A percentile compares a stretch with the other conserved stretches of the same genome.
Conservation (phyloP, 2,113 vertebrate genomes). For the Cettia cetti region DNA sequence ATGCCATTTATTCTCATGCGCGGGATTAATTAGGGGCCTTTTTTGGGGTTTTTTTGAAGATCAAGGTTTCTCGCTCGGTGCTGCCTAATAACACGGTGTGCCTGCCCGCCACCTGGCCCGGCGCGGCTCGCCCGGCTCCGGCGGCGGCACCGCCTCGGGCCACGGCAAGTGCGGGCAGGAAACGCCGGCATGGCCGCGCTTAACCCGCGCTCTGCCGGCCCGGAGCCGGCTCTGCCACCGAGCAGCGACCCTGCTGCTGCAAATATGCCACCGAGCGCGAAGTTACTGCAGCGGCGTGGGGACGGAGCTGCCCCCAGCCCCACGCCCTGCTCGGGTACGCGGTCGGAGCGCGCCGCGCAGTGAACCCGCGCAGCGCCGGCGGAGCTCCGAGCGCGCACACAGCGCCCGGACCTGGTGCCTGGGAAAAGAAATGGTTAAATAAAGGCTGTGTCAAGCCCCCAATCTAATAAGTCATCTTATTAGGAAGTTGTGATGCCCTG, state of each 20-base stretch:
- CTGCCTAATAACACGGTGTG: conserved; percentile 84
- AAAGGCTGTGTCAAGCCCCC: conserved; percentile 49
- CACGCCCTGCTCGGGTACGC: fast-evolving
- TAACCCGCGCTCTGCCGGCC: conserved; percentile 69
- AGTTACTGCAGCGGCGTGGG: fast-evolving
- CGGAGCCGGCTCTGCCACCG: neutral
- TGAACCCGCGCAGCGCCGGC: neutral
- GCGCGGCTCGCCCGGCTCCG: neutral
- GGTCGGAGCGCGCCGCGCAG: neutral
- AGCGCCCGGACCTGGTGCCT: neutral
- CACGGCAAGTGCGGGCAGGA: conserved; percentile 79
- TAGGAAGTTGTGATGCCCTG: conserved; percentile 66
- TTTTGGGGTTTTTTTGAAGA: conserved; percentile 65
- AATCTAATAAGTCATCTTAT: conserved; percentile 61
- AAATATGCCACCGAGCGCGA: too few species aligned
- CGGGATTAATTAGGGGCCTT: conserved; percentile 80
- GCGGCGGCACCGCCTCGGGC: conserved; percentile 74
- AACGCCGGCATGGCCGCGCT: conserved; percentile 37
- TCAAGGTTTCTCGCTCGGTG: conserved; percentile 80
- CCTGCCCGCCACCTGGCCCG: conserved; percentile 79
- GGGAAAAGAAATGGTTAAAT: conserved; percentile 63
- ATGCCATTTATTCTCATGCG: conserved; percentile 78
- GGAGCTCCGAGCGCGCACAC: neutral
- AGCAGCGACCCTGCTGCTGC: neutral
- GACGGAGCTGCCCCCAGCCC: neutral